Evolutionary conservation across 2,888 invertebrate species (phyloP), one percentile per base, ranked within the genome.

Genomic region (Cyaniris semiargus): DNA sequence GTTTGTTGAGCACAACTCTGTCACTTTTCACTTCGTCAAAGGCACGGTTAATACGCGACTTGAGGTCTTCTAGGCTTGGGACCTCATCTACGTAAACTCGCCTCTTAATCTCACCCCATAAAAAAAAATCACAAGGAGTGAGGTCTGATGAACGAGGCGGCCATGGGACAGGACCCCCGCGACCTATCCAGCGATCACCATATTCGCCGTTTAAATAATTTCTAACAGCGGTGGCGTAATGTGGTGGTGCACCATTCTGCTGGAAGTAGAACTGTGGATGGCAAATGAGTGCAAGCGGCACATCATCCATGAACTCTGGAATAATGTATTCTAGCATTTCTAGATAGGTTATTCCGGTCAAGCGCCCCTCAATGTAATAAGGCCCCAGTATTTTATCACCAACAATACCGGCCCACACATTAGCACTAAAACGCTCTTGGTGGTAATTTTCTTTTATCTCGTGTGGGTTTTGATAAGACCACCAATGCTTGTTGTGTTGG

Each of bases 171-270:
- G 72, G 72, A 18, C 38, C 72, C 10, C 72, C 72, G n/a, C 72
- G 38, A 38, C 72, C 44, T 18, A 72, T 72, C 72, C 72, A 72
- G n/a, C 21, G 38, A 38, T 72, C n/a, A 72, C n/a, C 72, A n/a
- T 38, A 38, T n/a, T 18, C 21, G 7, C n/a, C 8, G 10, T 34
- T 53, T 53, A 53, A 53, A 18, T 53, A 53, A 18, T 53, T 53
- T 18, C 18, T 53, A 6, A 53, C 53, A 18, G 18, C 5, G 18
- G 53, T 6, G 53, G 53, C 53, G 6, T 53, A 53, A 53, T 53
- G 18, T 53, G 53, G 53, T 6, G 53, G 18, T 18, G 53, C 53
- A 53, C 53, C 53, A 18, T 53, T 6, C 18, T 53, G 53, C 53
- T 53, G 53, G 53, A 53, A 44, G 44, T 44, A 44, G 44, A 44